Evolutionary conservation across 2,113 vertebrate species (phyloP), one percentile per base, ranked within the genome.

Genomic region (Phalacrocorax pelagicus): DNA sequence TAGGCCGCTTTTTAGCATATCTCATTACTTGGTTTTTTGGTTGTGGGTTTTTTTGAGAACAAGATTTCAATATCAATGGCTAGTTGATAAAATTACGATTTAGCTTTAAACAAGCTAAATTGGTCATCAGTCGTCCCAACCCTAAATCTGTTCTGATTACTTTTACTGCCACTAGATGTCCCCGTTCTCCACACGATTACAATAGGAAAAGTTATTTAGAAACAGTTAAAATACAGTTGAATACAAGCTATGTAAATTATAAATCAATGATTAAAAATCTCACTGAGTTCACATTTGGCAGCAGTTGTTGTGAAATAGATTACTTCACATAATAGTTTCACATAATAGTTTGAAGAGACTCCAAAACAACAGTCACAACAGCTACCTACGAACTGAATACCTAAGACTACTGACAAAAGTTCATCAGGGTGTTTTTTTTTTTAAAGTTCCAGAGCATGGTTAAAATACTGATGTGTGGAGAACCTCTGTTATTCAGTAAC

Each of bases 121-220:
- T 20, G 23, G 7, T 27, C 19, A 20, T 44, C 51, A 70, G 40
- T 20, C 3, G 5, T 5, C 11, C 12, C 22, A 67, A 44, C 51
- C 16, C 7, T 66, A 69, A 18, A 66, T 36, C 59, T 63, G 15
- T 36, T 93, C 65, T 69, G 13, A 63, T 59, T 85, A 51, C 36
- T 47, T 12, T 69, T 44, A n/a, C 1, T 67, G 51, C 73, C 98
- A 97, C 90, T 93, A 96, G 98, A 92, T 97, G 97, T 96, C 98
- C 63, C 7, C 27, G 54, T 84, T 88, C 83, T 63, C 88, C 86
- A 95, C 44, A 30, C 3, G 52, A 90, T 59, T 59, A 27, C 44
- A 42, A 9, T 11, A 70, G 0, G 23, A 88, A 74, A 15, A 38
- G 26, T 17, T 22, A 29, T 65, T 74, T 34, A n/a, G 26, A 72